A percentile compares a stretch with the other conserved stretches of the same genome.
Conservation (phyloP, 2,113 vertebrate species). For the Leptobrachium ailaonicum region DNA sequence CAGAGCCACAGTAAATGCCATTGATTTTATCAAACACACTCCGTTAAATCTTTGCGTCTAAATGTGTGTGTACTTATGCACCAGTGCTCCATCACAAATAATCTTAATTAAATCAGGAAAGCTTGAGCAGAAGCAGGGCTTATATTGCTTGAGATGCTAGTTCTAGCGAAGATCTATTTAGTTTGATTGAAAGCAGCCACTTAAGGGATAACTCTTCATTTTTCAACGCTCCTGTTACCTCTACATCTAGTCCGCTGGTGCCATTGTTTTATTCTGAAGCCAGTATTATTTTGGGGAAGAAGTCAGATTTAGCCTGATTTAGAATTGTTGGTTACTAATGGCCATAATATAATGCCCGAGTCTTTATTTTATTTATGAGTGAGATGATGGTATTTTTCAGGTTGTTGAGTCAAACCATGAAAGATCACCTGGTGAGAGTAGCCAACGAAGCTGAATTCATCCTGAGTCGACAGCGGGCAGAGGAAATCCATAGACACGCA, state of each 20-base stretch:
- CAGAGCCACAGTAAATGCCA: not conserved
- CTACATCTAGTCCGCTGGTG: no score
- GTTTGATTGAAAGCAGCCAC: not conserved
- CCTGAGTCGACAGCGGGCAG: conserved; percentile 91
- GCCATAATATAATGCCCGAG: no score
- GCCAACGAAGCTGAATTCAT: conserved; percentile 98
- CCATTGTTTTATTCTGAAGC: no score
- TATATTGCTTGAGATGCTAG: not conserved
- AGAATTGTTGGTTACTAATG: no score
- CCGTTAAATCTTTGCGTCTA: not conserved
- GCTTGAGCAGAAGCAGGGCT: not conserved
- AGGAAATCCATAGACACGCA: conserved; percentile 95
- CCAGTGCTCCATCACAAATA: not conserved
- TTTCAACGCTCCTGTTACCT: not conserved
- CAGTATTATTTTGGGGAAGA: no score
- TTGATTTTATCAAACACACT: not conserved
- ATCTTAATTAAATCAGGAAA: not conserved
- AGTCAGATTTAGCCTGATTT: no score
- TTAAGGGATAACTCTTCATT: not conserved
- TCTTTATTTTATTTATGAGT: no score
- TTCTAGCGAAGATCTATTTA: not conserved
- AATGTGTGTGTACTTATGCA: not conserved
- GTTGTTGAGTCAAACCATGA: conserved; percentile 97
- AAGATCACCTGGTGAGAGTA: conserved; percentile 96
- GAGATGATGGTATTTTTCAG: conserved; percentile 61